Evolutionary conservation across 1,140 invertebrate genomes (phyloP), one percentile per base, ranked within the genome.

Genomic region (Drosophila ananassae): DNA sequence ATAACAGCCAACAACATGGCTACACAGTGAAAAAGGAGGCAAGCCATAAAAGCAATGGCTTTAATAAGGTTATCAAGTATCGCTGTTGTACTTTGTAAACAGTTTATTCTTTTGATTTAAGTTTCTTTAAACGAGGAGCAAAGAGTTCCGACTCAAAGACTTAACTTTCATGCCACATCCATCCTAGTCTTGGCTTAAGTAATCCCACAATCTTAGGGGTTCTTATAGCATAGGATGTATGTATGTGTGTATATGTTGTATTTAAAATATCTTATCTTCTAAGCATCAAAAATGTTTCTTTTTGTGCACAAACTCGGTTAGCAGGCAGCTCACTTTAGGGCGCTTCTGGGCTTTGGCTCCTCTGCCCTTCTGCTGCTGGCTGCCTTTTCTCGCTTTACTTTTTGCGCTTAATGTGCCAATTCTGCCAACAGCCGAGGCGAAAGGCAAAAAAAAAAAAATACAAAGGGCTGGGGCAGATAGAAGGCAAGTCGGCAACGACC

Each of bases 321-420:
- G 51, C 71, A 53, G 52, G 39, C 37, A 74, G 48, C 60, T 32
- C 72, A 54, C 79, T 85, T 82, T 78, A 76, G 66, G 71, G 66
- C 62, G 75, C 77, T 74, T 77, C 79, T 67, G 64, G 75, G 71
- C 51, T 63, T 66, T 24, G 24, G 34, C 34, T 50, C 17, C 47
- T 52, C 25, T 28, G 25, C 25, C 21, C 28, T 48, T n/a, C 63
- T 10, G 32, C 30, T 32, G 13, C 21, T 25, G 50, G 32, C 22
- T 68, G 50, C 55, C 68, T 50, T 69, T 69, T 75, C 61, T 74
- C 61, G 53, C 60, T 75, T 66, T 66, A 67, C 62, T 61, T 77
- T 76, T 85, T 78, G 58, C 78, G 74, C 82, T 87, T 87, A 87
- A 85, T 85, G 82, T 74, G 83, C 64, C 71, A 85, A 85, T 87